These are phyloP conservation scores for Furcula furcula DNA, from an alignment of 2,888 invertebrate genomes.

Conservation along the genomic window DNA sequence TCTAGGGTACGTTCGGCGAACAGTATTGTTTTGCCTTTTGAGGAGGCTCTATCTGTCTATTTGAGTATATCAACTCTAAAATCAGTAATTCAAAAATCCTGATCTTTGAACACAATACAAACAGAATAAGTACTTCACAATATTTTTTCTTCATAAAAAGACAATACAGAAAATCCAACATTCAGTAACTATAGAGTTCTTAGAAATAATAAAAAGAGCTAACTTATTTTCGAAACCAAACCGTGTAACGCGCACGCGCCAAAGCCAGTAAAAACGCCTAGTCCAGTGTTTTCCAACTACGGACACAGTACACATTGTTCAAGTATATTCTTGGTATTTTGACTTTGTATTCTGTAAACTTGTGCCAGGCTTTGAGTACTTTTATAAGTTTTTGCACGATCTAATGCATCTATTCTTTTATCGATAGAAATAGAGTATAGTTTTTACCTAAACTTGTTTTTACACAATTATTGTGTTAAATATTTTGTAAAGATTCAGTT, in stretches of 20 bases:
- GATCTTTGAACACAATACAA: too few relatives aligned
- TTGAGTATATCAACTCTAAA: too few relatives aligned
- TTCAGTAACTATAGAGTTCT: too few relatives aligned
- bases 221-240: conserved; percentile 23
- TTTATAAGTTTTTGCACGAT: conserved; percentile 1
- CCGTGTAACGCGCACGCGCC: conserved; percentile 29
- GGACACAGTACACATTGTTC: conserved; percentile 19
- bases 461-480: neutral
- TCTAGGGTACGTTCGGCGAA: too few relatives aligned
- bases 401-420: conserved; percentile 8
- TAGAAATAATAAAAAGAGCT: conserved; percentile 12
- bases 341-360: conserved; percentile 12
- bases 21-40: too few relatives aligned
- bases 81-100: too few relatives aligned
- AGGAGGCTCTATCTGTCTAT: too few relatives aligned
- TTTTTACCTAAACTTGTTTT: too few relatives aligned
- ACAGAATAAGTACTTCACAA: too few relatives aligned
- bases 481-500: too few relatives aligned
- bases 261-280: conserved; percentile 25
- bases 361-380: conserved; percentile 7
- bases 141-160: too few relatives aligned
- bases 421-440: neutral
- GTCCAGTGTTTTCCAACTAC: conserved; percentile 24
- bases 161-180: too few relatives aligned
- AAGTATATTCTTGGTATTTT: conserved; percentile 12